Conservation (phyloP, 2,113 vertebrate species). For the Xiphophorus hellerii region DNA sequence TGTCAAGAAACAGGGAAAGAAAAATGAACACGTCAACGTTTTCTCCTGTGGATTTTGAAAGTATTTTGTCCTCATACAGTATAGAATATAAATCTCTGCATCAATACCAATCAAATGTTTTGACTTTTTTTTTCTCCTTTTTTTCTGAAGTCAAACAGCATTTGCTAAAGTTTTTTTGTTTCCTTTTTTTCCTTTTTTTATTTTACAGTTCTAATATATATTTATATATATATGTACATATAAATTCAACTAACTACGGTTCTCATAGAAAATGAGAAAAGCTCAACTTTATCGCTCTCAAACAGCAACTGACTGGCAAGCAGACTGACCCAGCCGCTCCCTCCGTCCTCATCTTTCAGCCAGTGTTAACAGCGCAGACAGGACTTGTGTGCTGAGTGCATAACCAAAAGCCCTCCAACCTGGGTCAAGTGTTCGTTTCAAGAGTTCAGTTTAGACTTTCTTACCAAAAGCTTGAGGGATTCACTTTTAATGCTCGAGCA, state of each 20-base stretch:
- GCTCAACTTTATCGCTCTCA: constrained; percentile 72
- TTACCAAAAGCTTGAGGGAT: neutral
- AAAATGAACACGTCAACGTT: constrained; percentile 38
- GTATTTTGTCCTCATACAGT: constrained; percentile 68
- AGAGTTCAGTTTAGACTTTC: constrained; percentile 6
- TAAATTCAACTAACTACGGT: constrained; percentile 76
- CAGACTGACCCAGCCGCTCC: constrained; percentile 39
- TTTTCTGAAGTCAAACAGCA: constrained; percentile 71
- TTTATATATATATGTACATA: constrained; percentile 84
- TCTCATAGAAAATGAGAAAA: constrained; percentile 83
- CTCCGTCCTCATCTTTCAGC: constrained; percentile 25
- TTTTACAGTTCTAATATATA: constrained; percentile 80
- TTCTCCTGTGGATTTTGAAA: constrained; percentile 70
- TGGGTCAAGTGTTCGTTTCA: constrained; percentile 8
- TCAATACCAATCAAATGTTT: constrained; percentile 75
- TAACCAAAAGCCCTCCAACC: constrained; percentile 9
- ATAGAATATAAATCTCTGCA: constrained; percentile 85
- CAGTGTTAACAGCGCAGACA: constrained; percentile 15
- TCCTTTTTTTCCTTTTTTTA: constrained; percentile 73
- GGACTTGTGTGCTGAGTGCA: constrained; percentile 3
- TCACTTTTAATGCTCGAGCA: neutral
- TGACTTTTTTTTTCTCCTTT: constrained; percentile 43
- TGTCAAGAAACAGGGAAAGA: constrained; percentile 25
- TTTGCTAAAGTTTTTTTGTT: constrained; percentile 67
- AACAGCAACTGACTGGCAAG: constrained; percentile 71